A percentile compares a stretch with the other conserved stretches of the same genome.
Conservation (phyloP, 2,888 invertebrate genomes). For the Cataglyphis cursor region DNA sequence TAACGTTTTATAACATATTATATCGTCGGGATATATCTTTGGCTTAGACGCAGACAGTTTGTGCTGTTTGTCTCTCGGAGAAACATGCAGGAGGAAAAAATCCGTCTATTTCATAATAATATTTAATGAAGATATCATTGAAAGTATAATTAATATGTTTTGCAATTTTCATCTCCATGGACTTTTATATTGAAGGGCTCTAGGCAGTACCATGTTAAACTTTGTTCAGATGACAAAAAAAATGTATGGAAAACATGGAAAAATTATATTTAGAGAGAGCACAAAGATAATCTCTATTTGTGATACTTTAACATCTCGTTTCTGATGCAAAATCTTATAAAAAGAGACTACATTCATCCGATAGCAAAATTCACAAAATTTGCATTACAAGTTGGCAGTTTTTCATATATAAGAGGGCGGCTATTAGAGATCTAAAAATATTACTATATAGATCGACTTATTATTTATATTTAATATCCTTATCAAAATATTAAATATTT, state of each 20-base stretch:
- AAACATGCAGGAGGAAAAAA: conserved; percentile 49
- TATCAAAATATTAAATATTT: conserved; percentile 3
- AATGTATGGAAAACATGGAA: neutral
- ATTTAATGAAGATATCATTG: neutral
- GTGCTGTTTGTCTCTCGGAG: conserved; percentile 46
- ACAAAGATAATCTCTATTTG: neutral
- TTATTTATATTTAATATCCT: conserved; percentile 7
- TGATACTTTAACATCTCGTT: neutral
- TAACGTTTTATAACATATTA: conserved; percentile 79
- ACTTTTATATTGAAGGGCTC: conserved; percentile 34
- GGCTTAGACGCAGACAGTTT: conserved; percentile 80
- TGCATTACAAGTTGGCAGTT: conserved; percentile 27
- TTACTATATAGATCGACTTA: conserved; percentile 7
- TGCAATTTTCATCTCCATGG: neutral
- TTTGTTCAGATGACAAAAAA: neutral
- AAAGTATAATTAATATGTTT: neutral
- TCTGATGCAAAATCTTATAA: neutral
- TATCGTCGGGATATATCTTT: conserved; percentile 83
- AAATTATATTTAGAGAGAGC: neutral
- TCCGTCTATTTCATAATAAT: conserved; percentile 3
- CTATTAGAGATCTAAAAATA: neutral
- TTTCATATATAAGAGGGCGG: neutral
- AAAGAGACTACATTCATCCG: neutral
- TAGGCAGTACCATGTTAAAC: conserved; percentile 30
- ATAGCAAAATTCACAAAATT: conserved; percentile 10